A percentile compares a stretch with the other conserved stretches of the same genome.
Conservation (phyloP, 2,113 vertebrate species). For the Pachyramphus minor region DNA sequence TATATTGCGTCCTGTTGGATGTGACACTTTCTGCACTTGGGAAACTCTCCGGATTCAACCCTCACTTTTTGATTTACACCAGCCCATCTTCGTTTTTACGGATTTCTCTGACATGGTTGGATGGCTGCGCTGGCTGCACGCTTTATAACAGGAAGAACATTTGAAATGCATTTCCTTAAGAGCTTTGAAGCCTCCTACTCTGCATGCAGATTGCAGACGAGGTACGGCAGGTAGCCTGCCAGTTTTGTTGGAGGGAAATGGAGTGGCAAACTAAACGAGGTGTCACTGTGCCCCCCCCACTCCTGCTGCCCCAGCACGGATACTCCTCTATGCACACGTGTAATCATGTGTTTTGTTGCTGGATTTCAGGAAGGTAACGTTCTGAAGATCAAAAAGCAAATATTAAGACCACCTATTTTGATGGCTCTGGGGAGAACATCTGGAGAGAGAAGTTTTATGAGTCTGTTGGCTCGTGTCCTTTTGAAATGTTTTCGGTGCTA, state of each 20-base stretch:
- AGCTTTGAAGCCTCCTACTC: constrained; percentile 12
- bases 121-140: neutral
- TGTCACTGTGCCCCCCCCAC: neutral
- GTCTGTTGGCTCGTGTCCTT: constrained; percentile 40
- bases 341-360: neutral
- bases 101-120: neutral
- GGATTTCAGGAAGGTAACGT: neutral
- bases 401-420: constrained; percentile 39
- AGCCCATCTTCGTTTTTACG: neutral
- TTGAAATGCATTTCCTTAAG: constrained; percentile 14
- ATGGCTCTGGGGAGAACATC: constrained; percentile 47
- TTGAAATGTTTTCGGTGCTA: constrained; percentile 48
- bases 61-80: constrained; percentile 6
- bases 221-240: neutral
- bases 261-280: neutral
- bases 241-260: neutral
- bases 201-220: neutral
- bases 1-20: neutral
- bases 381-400: constrained; percentile 38
- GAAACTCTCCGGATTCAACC: neutral
- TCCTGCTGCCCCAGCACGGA: neutral
- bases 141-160: neutral
- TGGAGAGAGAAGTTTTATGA: constrained; percentile 45
- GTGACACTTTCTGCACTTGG: neutral
- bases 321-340: neutral